phyloP scores from a whole-genome alignment of 2,888 invertebrate genomes.

The Portevinia maculata region DNA sequence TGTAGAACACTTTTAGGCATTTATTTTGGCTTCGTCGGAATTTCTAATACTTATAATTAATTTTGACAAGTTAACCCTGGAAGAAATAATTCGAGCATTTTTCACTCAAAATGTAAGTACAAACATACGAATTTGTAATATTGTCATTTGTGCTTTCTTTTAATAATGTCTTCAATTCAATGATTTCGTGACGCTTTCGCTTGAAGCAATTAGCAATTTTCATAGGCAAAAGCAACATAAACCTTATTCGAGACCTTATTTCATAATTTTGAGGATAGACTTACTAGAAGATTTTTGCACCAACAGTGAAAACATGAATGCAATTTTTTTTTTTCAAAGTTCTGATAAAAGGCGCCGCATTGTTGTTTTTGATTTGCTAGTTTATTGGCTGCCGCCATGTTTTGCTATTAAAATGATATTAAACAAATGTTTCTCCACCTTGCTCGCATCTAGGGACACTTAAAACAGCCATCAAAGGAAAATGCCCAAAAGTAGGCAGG shows the following conservation, averaged over 20 bases:
- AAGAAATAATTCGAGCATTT: background rate
- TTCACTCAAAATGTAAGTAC: constrained; percentile 35
- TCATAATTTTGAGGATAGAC: too few relatives aligned
- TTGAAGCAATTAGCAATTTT: background rate
- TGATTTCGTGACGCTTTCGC: background rate
- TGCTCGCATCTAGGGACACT: constrained; percentile 60
- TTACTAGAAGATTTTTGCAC: too few relatives aligned
- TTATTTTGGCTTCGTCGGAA: background rate
- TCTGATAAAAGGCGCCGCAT: constrained; percentile 40
- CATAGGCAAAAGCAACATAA: too few relatives aligned
- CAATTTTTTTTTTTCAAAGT: background rate
- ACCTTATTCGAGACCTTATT: too few relatives aligned
- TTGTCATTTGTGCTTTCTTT: background rate
- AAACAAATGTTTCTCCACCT: background rate
- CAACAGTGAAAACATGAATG: too few relatives aligned
- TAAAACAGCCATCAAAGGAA: too few relatives aligned
- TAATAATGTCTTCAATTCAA: constrained; percentile 15
- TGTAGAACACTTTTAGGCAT: constrained; percentile 71
- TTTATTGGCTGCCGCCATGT: constrained; percentile 23
- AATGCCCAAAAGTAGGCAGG: constrained; percentile 41
- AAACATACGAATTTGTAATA: too few relatives aligned
- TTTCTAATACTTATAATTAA: too few relatives aligned
- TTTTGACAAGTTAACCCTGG: background rate
- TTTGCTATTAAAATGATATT: background rate
- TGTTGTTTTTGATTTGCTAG: background rate